Base-by-base conservation (phyloP, 2,113 vertebrate species). In the Neogobius melanostomus region DNA sequence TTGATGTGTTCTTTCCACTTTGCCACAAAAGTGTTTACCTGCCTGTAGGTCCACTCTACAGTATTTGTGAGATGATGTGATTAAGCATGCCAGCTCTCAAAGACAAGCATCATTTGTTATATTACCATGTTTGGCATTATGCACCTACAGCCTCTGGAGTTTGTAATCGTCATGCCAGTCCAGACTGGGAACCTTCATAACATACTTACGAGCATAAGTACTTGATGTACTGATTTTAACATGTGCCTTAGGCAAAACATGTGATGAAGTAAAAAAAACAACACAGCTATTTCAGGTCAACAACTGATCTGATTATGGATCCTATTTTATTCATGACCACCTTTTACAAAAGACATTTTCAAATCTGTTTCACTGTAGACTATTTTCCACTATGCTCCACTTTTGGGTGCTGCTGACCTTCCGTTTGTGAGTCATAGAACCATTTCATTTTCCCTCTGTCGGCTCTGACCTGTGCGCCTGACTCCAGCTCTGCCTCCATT, bases 371-470 rank as follows among this genome's bases (percentile, higher is more conserved):
- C 16, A 10, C 17, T 10, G 11, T 54, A 59, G 11, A 36, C 56
- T 59, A 16, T 59, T 7, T 9, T 14, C 11, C 42, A 9, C 42
- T 9, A 7, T 7, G 7, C 6, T 11, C 56, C 28, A 3, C 42
- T 7, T 10, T n/a, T 17, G 14, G 15, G 10, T 15, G 43, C 60
- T 14, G 43, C 60, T 15, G 8, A 15, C 44, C n/a, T 43, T 44
- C 47, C 61, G 62, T 69, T 69, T 70, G 65, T 64, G 69, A 82
- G 77, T 86, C 77, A 64, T 68, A 53, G 69, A 48, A 66, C 66
- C 70, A 79, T 86, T 79, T 82, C 82, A 72, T 63, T 76, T 75
- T 65, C 59, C 64, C 17, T 69, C 5, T 48, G 43, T 74, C 70
- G 57, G 68, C 72, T 74, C 49, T 67, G 72, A 82, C 75, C 73